phyloP scores from a whole-genome alignment of 1,140 invertebrate genomes.

The Neocloeon triangulifer region DNA sequence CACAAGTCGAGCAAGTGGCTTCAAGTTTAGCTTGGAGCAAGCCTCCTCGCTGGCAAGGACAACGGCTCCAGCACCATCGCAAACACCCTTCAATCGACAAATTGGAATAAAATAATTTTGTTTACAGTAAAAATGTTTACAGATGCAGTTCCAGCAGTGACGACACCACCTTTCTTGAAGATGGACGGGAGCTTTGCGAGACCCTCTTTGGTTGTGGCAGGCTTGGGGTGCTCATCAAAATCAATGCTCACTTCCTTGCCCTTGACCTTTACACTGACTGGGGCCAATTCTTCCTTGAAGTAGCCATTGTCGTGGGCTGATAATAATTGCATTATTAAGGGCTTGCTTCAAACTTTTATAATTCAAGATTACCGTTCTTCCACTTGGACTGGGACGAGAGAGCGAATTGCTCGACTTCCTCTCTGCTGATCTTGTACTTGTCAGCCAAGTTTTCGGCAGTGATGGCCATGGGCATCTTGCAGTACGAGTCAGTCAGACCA shows the following conservation, averaged over 20 bases:
- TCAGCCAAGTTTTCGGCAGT: slow-evolving; percentile 94
- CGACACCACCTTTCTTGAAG: slow-evolving; percentile 90
- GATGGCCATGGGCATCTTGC: slow-evolving; percentile 84
- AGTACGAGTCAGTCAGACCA: slow-evolving; percentile 74
- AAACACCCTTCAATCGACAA: slow-evolving; percentile 48
- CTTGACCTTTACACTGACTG: slow-evolving; percentile 65
- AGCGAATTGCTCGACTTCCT: slow-evolving; percentile 78
- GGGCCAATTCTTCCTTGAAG: slow-evolving; percentile 79
- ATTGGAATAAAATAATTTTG: no score
- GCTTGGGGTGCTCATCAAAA: slow-evolving; percentile 86
- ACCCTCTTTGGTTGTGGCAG: slow-evolving; percentile 62
- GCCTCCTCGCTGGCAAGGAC: slow-evolving; percentile 80
- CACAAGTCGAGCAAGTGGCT: slow-evolving; percentile 49
- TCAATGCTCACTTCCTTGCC: slow-evolving; percentile 56
- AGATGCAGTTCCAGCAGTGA: slow-evolving; percentile 88
- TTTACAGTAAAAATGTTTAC: slow-evolving; percentile 24
- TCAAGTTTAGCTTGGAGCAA: slow-evolving; percentile 54
- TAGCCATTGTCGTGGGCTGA: slow-evolving; percentile 63
- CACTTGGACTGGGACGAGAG: slow-evolving; percentile 61
- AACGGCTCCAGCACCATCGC: slow-evolving; percentile 84
- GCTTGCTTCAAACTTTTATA: no score
- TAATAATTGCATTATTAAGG: slow-evolving; percentile 4
- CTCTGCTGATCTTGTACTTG: slow-evolving; percentile 64
- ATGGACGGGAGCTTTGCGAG: slow-evolving; percentile 66
- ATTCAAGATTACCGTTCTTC: slow-evolving; percentile 38